phyloP scores from a whole-genome alignment of 2,113 vertebrate genomes.

The Dicentrarchus labrax region DNA sequence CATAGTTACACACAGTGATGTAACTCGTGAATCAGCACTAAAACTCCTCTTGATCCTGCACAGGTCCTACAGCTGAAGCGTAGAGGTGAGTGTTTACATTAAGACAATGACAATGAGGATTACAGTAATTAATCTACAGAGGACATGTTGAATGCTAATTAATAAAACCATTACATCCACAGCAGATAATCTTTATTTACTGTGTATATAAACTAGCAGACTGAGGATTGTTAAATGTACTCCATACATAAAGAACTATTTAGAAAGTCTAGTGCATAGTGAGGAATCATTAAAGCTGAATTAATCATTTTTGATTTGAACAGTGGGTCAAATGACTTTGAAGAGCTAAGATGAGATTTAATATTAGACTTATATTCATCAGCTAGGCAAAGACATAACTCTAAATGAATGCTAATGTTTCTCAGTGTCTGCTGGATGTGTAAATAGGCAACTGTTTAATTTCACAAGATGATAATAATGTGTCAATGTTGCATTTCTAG shows the following conservation, averaged over 20 bases:
- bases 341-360: neutral
- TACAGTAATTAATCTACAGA: constrained; percentile 11
- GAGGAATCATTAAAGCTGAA: too few relatives aligned
- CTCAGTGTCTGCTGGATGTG: neutral
- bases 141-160: neutral
- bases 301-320: too few relatives aligned
- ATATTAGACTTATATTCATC: neutral
- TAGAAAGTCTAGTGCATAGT: too few relatives aligned
- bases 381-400: neutral
- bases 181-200: neutral
- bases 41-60: neutral
- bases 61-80: neutral
- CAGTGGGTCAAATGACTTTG: too few relatives aligned
- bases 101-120: constrained; percentile 3
- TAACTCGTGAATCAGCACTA: neutral
- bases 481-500: neutral
- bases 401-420: neutral
- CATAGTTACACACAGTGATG: neutral
- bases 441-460: neutral
- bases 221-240: neutral
- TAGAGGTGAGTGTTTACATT: constrained; percentile 10
- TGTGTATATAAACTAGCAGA: neutral
- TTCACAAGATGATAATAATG: neutral
- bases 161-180: neutral
- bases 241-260: neutral